Evolutionary conservation across 2,797 vertebrate genomes (phyloP), one percentile per base, ranked within the genome.

Genomic region (Luscinia luscinia): DNA sequence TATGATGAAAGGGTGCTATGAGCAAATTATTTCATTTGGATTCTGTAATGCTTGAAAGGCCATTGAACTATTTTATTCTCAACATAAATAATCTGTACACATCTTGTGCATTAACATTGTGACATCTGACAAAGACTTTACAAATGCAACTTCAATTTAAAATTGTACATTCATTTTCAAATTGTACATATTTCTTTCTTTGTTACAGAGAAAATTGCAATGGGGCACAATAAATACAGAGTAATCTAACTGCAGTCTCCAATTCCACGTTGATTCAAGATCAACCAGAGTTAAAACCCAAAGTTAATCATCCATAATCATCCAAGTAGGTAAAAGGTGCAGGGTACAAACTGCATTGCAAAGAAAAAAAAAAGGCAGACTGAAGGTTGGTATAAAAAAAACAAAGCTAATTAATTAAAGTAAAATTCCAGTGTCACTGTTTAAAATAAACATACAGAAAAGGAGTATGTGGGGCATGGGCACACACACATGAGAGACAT

Each of bases 341-440:
- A 96, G 96, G 90, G 85, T 92, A 93, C 26, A 95, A 96, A 95
- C 69, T 89, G 90, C 61, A 90, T 84, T 55, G 19, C 36, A 76
- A 36, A 34, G 13, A 5, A 58, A 46, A 75, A 49, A 55, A 73
- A 94, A 91, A 78, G 85, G 95, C 92, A 97, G 93, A 80, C 75
- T 82, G 79, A 90, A 97, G 80, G 95, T 62, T 87, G 57, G 72
- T 81, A 55, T 15, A 59, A 59, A 62, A 86, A 87, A 95, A 90
- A 5, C 43, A 76, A 95, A 96, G 94, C 92, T 97, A 97, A 98
- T 97, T 96, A 93, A 93, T 46, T 89, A 94, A 97, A 97, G 93
- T 97, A 97, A 96, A 96, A 98, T 97, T 97, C 97, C 96, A 97
- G 97, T 97, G 97, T 97, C 96, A 84, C 97, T 83, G 90, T 96